Conservation (phyloP, 2,113 vertebrate genomes). For the Passer domesticus region DNA sequence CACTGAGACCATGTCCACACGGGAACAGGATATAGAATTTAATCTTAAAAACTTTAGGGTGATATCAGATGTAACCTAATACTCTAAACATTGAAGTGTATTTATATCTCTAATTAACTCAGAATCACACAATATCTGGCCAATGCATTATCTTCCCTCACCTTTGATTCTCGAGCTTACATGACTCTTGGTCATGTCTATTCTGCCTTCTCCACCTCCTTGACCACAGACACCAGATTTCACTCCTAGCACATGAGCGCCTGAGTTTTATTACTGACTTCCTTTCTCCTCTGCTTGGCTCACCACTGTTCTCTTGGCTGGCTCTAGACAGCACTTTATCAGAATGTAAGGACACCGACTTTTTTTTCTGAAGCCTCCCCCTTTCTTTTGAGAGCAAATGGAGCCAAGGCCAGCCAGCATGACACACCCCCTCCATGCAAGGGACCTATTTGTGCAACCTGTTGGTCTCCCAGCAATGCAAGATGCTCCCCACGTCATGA, state of each 20-base stretch:
- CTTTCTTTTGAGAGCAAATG: background rate
- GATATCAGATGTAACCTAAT: background rate
- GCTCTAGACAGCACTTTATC: background rate
- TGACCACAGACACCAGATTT: background rate
- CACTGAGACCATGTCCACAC: background rate
- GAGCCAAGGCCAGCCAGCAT: background rate
- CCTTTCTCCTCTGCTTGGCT: background rate
- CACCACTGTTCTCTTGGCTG: background rate
- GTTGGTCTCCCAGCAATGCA: background rate
- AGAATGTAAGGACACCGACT: accelerated
- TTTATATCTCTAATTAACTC: background rate
- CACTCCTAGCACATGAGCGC: background rate
- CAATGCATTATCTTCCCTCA: background rate
- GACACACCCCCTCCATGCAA: background rate
- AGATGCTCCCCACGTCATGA: accelerated
- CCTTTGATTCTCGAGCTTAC: background rate
- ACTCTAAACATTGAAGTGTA: background rate
- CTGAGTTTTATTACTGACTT: background rate
- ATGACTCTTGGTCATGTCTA: background rate
- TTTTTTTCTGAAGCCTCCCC: background rate
- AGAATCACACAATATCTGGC: background rate
- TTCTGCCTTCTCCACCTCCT: background rate
- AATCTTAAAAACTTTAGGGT: background rate
- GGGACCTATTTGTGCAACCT: background rate
- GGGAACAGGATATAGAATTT: background rate